phyloP scores from a whole-genome alignment of 2,888 invertebrate genomes.

The Eristalis arbustorum region DNA sequence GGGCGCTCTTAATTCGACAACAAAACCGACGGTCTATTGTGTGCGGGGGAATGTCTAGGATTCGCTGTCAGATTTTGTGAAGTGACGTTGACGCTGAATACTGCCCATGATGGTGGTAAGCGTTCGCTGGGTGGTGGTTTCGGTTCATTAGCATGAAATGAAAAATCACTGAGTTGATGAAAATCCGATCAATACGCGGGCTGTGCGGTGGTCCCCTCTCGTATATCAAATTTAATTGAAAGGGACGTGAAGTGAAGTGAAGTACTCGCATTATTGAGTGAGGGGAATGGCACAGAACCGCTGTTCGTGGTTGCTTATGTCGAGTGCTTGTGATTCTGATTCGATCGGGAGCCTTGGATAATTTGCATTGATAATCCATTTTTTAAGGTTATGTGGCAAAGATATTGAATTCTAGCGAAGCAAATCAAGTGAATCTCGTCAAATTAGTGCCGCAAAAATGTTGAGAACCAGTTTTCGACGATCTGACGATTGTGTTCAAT shows the following conservation, averaged over 20 bases:
- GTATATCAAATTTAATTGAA: slow-evolving; percentile 43
- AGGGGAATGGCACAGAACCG: slow-evolving; percentile 9
- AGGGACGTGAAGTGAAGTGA: slow-evolving; percentile 15
- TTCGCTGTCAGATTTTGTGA: slow-evolving; percentile 51
- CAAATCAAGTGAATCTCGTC: neutral
- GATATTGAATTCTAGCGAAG: neutral
- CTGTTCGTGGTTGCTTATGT: slow-evolving; percentile 40
- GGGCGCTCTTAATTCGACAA: slow-evolving; percentile 27
- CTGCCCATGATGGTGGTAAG: slow-evolving; percentile 47
- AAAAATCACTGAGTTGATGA: slow-evolving; percentile 54
- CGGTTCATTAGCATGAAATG: slow-evolving; percentile 45
- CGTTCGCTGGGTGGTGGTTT: slow-evolving; percentile 12
- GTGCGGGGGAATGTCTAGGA: slow-evolving; percentile 48
- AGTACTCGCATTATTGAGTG: slow-evolving; percentile 2
- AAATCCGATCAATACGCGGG: slow-evolving; percentile 68
- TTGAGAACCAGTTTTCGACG: neutral
- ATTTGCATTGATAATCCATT: slow-evolving; percentile 27
- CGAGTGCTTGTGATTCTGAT: slow-evolving; percentile 52
- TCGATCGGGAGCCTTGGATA: slow-evolving; percentile 9
- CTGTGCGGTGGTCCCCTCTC: slow-evolving; percentile 37
- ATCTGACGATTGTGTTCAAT: neutral
- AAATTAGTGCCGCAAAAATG: neutral
- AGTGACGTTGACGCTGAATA: slow-evolving; percentile 48
- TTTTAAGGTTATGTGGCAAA: neutral
- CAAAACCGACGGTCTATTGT: slow-evolving; percentile 62